phyloP scores from a whole-genome alignment of 2,888 invertebrate species.

The Lithophane ornitopus region DNA sequence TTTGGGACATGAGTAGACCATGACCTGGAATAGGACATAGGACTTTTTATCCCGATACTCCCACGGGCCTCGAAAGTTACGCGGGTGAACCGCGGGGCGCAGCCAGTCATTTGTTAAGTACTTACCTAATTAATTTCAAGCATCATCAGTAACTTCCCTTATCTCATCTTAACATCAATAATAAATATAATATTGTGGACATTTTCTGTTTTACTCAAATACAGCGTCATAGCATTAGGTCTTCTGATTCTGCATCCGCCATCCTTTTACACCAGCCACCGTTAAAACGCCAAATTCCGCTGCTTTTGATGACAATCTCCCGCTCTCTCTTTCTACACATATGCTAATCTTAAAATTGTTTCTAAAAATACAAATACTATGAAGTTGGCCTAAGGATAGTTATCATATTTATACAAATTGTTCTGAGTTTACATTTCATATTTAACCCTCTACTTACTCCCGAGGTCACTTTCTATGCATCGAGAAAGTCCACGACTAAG shows the following conservation, averaged over 20 bases:
- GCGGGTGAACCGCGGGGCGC: too few species aligned
- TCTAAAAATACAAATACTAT: conserved; percentile 15
- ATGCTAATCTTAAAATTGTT: not conserved
- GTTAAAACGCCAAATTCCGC: not conserved
- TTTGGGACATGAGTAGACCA: too few species aligned
- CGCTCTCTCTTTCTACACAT: not conserved
- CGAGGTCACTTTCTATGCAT: conserved; percentile 70
- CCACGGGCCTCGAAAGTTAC: too few species aligned
- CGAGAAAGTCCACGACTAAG: conserved; percentile 65
- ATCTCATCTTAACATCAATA: too few species aligned
- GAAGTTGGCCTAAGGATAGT: conserved; percentile 37
- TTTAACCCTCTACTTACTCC: conserved; percentile 68
- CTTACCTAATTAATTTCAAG: too few species aligned
- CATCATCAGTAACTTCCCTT: too few species aligned
- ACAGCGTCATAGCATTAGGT: not conserved
- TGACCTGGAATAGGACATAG: too few species aligned
- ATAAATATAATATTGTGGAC: not conserved
- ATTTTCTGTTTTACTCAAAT: not conserved
- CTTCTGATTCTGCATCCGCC: not conserved
- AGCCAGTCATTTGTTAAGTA: too few species aligned
- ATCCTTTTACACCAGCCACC: not conserved
- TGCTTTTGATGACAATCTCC: too few species aligned
- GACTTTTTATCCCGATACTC: too few species aligned
- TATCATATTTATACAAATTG: conserved; percentile 59
- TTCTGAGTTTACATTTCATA: conserved; percentile 64